Evolutionary conservation across 2,797 vertebrate genomes (phyloP).

Genomic region (Microctenopoma stevenorrisi): DNA sequence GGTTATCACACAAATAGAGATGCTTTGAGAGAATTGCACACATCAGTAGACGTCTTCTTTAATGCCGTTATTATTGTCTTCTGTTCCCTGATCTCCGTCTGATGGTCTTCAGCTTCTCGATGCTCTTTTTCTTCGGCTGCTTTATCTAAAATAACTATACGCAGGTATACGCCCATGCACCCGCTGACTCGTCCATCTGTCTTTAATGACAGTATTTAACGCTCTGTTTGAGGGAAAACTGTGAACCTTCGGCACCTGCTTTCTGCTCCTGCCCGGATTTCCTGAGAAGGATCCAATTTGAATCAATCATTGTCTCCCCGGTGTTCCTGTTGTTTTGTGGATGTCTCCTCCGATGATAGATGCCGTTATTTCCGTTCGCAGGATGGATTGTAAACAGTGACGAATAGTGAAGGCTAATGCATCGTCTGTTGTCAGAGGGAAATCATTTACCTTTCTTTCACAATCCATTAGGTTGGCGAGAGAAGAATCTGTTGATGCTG

Average conservation of each 20-base stretch:
- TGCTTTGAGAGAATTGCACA: constrained; percentile 23
- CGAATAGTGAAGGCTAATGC: constrained; percentile 60
- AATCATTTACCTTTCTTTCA: constrained; percentile 64
- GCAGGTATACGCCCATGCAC: constrained; percentile 9
- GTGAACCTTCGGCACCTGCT: constrained; percentile 22
- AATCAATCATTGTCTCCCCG: constrained; percentile 53
- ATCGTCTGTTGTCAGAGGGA: constrained; percentile 52
- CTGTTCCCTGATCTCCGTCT: constrained; percentile 15
- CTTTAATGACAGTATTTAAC: constrained; percentile 29
- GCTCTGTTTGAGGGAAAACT: background rate
- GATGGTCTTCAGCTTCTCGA: constrained; percentile 28
- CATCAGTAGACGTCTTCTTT: constrained; percentile 29
- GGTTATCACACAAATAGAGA: constrained; percentile 48
- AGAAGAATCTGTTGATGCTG: constrained; percentile 19
- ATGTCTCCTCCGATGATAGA: constrained; percentile 61
- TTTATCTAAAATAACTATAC: constrained; percentile 52
- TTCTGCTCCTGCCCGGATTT: constrained; percentile 10
- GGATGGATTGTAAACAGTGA: constrained; percentile 65
- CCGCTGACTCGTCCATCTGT: constrained; percentile 16
- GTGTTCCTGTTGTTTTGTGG: constrained; percentile 54
- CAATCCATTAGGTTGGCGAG: constrained; percentile 56
- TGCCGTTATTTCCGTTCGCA: constrained; percentile 53
- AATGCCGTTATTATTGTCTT: constrained; percentile 29
- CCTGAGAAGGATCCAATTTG: constrained; percentile 46
- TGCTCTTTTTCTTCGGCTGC: constrained; percentile 30